Base-by-base conservation (phyloP, 2,797 vertebrate genomes). In the Alfaro cultratus region DNA sequence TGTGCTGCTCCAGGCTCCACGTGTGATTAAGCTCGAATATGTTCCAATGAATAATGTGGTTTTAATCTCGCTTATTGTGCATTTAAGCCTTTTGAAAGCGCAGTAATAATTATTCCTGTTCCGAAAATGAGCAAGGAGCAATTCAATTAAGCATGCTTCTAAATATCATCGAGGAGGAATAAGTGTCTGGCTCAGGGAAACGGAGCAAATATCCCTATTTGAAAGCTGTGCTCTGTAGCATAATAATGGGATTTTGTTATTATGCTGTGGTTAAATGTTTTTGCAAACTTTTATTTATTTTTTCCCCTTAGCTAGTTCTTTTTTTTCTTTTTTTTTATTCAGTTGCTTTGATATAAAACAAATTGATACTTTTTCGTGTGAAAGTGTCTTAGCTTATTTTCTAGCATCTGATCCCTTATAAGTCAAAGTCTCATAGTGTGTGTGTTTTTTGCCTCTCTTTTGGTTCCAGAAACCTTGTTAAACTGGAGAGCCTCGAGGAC, bases 401-500 rank as follows among this genome's bases (percentile, higher is more conserved):
- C 67, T 68, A 34, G 60, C 57, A 2, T 29, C 15, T 18, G 15
- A 60, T 71, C 13, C 23, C 5, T 29, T 29, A 46, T 21, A 0
- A 46, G 16, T 18, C 18, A 0, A 26, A 41, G 15, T 7, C 71
- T 84, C 1, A 81, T 18, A 57, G 49, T 62, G 49, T 62, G 21
- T 51, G 18, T 49, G 18, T 34, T 46, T 78, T 75, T 11, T 76
- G 23, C 74, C 12, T 29, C 29, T 12, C 2, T 47, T 85, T 75
- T 86, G 2, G 1, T 86, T 80, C 15, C 87, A 99, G 99, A 95
- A 99, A 95, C 90, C 95, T 96, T 75, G 97, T 99, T 89, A 99
- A 99, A 94, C 96, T 99, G 92, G 98, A 99, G 94, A 99, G 98
- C 92, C 94, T 99, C 67, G 99, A 99, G 95, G 99, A 99, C 53